These are phyloP conservation scores for Chrysolina americana DNA, from an alignment of 2,888 invertebrate genomes.

Conservation along the genomic window DNA sequence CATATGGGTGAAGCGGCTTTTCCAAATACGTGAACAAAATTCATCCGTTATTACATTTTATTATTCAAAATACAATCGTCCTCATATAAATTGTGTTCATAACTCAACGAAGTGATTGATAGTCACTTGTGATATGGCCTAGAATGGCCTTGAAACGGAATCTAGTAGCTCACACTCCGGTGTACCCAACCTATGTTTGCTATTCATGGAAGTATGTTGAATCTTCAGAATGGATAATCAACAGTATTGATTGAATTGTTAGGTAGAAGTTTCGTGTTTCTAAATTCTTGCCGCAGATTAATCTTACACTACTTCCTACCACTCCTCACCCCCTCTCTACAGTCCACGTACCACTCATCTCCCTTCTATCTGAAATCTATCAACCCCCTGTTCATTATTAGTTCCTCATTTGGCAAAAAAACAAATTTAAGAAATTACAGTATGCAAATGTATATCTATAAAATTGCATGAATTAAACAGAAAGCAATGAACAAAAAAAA, in stretches of 20 bases:
- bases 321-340: no score
- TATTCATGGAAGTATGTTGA: constrained; percentile 18
- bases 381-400: no score
- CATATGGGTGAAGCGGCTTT: constrained; percentile 20
- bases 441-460: no score
- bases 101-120: constrained; percentile 21
- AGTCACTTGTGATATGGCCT: constrained; percentile 40
- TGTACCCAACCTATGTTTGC: constrained; percentile 34
- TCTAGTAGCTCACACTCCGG: constrained; percentile 34
- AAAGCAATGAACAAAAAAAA: no score
- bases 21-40: constrained; percentile 16
- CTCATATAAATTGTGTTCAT: constrained; percentile 28
- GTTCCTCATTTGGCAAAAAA: no score
- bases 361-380: no score
- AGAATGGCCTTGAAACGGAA: constrained; percentile 49
- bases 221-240: constrained; percentile 7
- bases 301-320: no score
- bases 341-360: no score
- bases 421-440: no score
- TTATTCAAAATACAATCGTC: constrained; percentile 18
- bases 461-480: no score
- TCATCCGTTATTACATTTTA: constrained; percentile 2
- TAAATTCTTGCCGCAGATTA: no score
- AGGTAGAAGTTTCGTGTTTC: background rate
- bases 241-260: background rate